Base-by-base conservation (phyloP, 1,140 invertebrate species). In the Gryllus bimaculatus region DNA sequence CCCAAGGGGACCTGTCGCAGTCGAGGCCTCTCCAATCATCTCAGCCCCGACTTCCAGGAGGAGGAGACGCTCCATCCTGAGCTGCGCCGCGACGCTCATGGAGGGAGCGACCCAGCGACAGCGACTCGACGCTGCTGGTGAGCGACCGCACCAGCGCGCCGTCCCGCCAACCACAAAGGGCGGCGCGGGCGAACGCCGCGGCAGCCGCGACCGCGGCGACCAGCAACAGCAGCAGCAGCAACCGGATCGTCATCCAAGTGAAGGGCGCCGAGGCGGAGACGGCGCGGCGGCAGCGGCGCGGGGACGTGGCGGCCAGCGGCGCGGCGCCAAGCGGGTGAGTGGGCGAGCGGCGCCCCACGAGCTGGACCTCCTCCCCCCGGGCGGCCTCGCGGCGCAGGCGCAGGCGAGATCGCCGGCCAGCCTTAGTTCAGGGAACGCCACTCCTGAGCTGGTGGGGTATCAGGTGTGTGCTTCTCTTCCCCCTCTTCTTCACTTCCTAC, bases 41-140 rank as follows among this genome's bases (percentile, higher is more conserved):
- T 94, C 81, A 94, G 93, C 87, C 93, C 93, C 49, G 93, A 95
- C 85, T 95, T 94, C 86, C 93, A 94, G 86, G 94, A 95, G 84
- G 91, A 91, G 84, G 89, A 90, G 80, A 89, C 88, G 8, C 88
- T 91, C 81, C 81, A 89, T 90, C 80, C 85, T 90, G 13, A 91
- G 91, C 80, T n/a, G 26, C 26, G 89, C 91, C 15, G 88, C 91
- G 81, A 92, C 92, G 81, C 88, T 92, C 54, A 94, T 95, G 93
- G 93, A 94, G 87, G 90, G 81, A 94, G 93, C 83, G 93, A 95
- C 87, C 93, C 49, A 94, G 93, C 85, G 94, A 95, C 86, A 94
- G 93, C 81, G 93, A 95, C 85, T 94, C 93, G 48, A 89, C 87
- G 48, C 83, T 88, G 91, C 91, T 15, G 79, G 81, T 78, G 15